Conservation (phyloP, 2,113 vertebrate species). For the Noctilio leporinus region DNA sequence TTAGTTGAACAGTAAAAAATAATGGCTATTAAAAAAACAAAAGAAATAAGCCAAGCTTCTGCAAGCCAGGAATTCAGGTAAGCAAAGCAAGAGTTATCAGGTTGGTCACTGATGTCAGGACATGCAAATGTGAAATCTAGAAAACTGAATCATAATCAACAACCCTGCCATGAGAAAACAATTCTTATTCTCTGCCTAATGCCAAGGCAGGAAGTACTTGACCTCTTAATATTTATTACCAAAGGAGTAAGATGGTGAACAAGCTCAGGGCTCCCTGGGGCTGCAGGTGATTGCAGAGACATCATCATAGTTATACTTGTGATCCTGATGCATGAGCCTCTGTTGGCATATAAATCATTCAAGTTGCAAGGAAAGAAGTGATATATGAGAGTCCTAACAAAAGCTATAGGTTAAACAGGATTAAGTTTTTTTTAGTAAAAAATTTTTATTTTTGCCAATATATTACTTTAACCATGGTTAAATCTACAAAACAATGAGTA, state of each 20-base stretch:
- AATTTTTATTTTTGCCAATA: no score
- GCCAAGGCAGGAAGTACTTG: background rate
- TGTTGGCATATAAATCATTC: background rate
- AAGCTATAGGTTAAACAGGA: background rate
- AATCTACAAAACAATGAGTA: background rate
- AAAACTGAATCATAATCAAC: background rate
- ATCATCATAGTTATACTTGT: background rate
- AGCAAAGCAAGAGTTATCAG: background rate
- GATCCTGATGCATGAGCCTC: background rate
- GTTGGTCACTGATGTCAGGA: background rate
- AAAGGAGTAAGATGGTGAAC: background rate
- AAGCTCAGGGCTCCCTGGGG: background rate
- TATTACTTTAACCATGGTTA: constrained; percentile 19
- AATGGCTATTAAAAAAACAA: background rate
- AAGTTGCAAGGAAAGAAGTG: background rate
- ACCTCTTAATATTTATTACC: background rate
- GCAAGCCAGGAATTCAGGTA: background rate
- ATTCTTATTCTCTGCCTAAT: background rate
- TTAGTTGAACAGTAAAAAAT: background rate
- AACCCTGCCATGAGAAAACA: background rate
- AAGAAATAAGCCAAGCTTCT: background rate
- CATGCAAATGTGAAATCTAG: background rate
- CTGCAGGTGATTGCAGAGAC: background rate
- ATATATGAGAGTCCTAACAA: background rate
- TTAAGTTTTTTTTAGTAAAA: background rate